phyloP scores from a whole-genome alignment of 2,797 vertebrate genomes.

The Tachyglossus aculeatus region DNA sequence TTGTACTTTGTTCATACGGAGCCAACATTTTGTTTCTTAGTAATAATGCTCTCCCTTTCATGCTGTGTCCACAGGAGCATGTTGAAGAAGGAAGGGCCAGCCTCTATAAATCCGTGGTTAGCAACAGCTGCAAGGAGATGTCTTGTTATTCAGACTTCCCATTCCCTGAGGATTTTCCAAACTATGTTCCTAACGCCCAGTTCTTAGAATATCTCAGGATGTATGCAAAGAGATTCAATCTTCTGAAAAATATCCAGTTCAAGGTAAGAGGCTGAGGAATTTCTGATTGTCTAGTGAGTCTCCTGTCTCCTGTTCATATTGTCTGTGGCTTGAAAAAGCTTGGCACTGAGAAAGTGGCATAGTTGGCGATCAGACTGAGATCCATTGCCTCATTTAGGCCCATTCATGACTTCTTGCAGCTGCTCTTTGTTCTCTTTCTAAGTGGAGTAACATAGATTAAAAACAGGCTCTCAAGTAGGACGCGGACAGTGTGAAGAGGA shows the following conservation, averaged over 20 bases:
- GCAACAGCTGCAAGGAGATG: constrained; percentile 93
- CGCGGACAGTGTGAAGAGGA: too few species aligned
- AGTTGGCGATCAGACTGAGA: not conserved
- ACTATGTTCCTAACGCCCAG: constrained; percentile 82
- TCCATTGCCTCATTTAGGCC: not conserved
- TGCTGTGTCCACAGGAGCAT: constrained; percentile 78
- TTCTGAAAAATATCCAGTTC: constrained; percentile 77
- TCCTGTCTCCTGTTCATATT: too few species aligned
- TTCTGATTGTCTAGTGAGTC: not conserved
- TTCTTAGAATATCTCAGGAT: constrained; percentile 86
- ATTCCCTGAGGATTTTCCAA: constrained; percentile 86
- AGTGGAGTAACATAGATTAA: too few species aligned
- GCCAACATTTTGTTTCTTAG: too few species aligned
- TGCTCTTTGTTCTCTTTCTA: too few species aligned
- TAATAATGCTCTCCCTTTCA: too few species aligned
- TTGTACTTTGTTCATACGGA: too few species aligned
- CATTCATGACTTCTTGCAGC: too few species aligned
- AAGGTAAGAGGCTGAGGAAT: constrained; percentile 72
- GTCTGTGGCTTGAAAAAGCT: too few species aligned
- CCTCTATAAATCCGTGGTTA: constrained; percentile 87
- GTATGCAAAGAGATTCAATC: constrained; percentile 80
- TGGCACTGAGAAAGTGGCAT: not conserved
- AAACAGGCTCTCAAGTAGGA: too few species aligned
- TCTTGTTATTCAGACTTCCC: constrained; percentile 88
- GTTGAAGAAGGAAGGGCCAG: constrained; percentile 83